phyloP scores from a whole-genome alignment of 1,140 invertebrate species.

The Trachelipus rathkii region DNA sequence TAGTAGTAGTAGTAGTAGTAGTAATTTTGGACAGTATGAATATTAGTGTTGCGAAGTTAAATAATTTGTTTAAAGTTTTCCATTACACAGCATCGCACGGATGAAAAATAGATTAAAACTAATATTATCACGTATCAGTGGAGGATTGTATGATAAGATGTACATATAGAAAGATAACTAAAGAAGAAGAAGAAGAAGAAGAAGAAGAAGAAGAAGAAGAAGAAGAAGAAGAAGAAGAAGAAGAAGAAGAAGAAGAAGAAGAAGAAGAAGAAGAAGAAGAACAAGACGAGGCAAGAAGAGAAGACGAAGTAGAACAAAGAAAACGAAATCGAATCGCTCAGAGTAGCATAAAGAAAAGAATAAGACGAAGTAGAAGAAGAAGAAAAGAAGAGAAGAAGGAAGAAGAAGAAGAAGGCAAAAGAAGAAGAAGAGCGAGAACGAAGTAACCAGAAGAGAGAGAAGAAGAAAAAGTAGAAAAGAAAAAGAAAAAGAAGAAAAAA shows the following conservation, averaged over 20 bases:
- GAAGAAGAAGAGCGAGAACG: background rate
- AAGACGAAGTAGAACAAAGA: background rate
- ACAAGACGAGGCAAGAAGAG: background rate
- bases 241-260: background rate
- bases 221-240: background rate
- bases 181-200: conserved; percentile 20
- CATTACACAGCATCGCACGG: no score
- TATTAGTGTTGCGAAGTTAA: no score
- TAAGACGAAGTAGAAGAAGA: background rate
- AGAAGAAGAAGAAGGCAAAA: background rate
- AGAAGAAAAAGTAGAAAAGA: background rate
- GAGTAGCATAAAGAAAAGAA: background rate
- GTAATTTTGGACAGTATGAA: no score
- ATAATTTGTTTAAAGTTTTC: conserved; percentile 1
- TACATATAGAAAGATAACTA: no score
- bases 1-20: no score
- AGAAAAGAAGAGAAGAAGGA: conserved; percentile 5
- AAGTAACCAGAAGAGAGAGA: background rate
- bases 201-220: background rate
- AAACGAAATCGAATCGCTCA: background rate
- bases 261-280: background rate
- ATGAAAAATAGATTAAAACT: no score
- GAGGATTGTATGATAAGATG: no score
- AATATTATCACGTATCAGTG: no score
- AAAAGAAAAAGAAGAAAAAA: conserved; percentile 5